Base-by-base conservation (phyloP, 1,140 invertebrate genomes). In the Manduca sexta region DNA sequence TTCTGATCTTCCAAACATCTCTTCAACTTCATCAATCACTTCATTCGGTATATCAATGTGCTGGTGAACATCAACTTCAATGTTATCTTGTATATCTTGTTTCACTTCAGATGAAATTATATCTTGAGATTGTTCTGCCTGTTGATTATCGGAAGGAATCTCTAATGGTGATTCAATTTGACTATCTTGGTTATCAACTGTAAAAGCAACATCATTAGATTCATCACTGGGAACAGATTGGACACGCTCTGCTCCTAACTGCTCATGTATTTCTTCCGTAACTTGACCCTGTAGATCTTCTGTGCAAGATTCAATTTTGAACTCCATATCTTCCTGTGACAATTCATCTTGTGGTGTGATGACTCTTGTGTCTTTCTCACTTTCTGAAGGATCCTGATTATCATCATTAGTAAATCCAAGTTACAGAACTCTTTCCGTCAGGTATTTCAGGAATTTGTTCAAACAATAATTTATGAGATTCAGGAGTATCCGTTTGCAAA, bases 371-470 rank as follows among this genome's bases (percentile, higher is more conserved):
- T 84, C 75, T 58, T 71, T 77, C 39, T 82, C 80, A 53, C 70
- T 81, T 45, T 83, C 81, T 37, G 74, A 75, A 21, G 62, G 64
- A 47, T 80, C 79, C 50, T 66, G 58, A 30, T 66, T 31, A 41
- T 84, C 81, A 46, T 84, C 81, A 60, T 75, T 76, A 17, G 53
- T 68, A 50, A 83, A 85, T 15, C 79, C 79, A 64, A 85, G 50
- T 56, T 85, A n/a, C 79, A 26, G 82, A 85, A 66, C 75, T 85
- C 51, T 85, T 85, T 10, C 82, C 82, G 65, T 85, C 79, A 48
- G 82, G 82, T 55, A 85, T 85, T 71, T 85, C 82, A 39, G 82
- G 82, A 44, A 85, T 85, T 70, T 85, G 82, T 66, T 85, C 82
- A 68, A 84, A 85, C 11, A 84, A 54, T 44, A 85, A 57, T 64